A percentile compares a stretch with the other conserved stretches of the same genome.
Evolutionary conservation across 2,888 invertebrate species (phyloP).

Genomic region (Syrphus vitripennis): DNA sequence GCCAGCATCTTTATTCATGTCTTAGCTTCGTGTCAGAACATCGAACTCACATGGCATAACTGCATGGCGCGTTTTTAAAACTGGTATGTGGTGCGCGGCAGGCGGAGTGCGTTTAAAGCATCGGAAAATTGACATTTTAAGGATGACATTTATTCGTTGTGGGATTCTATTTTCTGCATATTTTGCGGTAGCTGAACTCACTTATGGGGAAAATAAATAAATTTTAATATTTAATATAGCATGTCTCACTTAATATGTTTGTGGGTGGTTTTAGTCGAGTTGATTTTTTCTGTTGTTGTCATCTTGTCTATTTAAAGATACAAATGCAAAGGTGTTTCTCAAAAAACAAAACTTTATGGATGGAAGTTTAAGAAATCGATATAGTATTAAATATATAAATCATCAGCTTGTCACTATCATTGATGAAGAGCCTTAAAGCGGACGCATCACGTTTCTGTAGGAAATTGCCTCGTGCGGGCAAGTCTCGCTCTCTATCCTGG

Average conservation of each 20-base stretch:
- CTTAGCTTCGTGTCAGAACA: background rate
- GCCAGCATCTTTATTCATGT: background rate
- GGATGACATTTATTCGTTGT: constrained; percentile 45
- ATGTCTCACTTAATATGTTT: constrained; percentile 1
- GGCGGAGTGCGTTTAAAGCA: constrained; percentile 3
- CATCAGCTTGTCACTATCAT: background rate
- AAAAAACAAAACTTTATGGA: background rate
- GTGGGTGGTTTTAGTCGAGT: background rate
- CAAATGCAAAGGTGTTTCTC: background rate
- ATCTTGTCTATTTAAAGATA: background rate
- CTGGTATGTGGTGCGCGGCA: too few relatives aligned
- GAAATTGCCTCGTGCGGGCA: too few relatives aligned
- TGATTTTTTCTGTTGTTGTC: background rate
- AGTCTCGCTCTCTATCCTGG: too few relatives aligned
- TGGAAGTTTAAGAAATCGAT: background rate
- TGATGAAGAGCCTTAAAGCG: background rate
- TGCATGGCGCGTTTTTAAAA: too few relatives aligned
- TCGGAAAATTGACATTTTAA: constrained; percentile 50
- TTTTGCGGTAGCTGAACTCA: constrained; percentile 31
- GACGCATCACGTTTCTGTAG: background rate
- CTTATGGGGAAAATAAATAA: constrained; percentile 58
- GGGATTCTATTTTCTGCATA: constrained; percentile 58
- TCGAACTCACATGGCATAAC: background rate
- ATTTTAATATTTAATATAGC: constrained; percentile 49
- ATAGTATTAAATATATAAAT: background rate